Conservation (phyloP, 2,113 vertebrate genomes). For the Fregetta grallaria region DNA sequence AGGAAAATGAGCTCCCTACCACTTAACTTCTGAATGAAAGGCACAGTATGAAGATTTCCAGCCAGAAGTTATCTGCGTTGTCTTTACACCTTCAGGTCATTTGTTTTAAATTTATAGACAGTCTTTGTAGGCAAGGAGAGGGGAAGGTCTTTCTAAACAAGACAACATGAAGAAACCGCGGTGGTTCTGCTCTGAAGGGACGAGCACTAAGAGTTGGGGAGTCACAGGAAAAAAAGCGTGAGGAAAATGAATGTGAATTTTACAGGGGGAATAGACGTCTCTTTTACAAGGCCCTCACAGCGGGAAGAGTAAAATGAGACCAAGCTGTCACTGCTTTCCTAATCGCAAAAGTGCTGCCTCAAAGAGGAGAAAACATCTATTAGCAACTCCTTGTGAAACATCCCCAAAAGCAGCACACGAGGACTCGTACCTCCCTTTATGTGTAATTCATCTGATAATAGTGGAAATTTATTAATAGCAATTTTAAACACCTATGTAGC, state of each 20-base stretch:
- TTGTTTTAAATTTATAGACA: neutral
- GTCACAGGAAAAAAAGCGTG: neutral
- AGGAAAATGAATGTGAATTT: neutral
- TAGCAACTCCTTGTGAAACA: neutral
- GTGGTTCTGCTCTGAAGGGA: neutral
- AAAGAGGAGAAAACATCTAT: neutral
- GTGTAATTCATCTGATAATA: neutral
- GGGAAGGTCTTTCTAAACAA: neutral
- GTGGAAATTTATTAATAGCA: neutral
- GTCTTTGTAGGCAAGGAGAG: neutral
- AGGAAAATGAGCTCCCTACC: neutral
- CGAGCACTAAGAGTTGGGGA: neutral
- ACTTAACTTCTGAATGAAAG: neutral
- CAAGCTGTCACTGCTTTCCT: neutral
- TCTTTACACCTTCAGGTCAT: neutral
- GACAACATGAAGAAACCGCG: fast-evolving
- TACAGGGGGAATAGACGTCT: neutral
- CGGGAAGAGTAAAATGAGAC: neutral
- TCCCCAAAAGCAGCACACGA: neutral
- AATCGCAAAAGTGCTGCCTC: neutral
- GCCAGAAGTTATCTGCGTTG: neutral
- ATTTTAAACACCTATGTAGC: neutral
- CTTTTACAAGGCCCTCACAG: neutral
- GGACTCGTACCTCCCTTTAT: fast-evolving
- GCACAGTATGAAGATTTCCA: neutral